These are phyloP conservation scores for Podarcis cretensis DNA, from an alignment of 2,113 vertebrate species.

Conservation along the genomic window DNA sequence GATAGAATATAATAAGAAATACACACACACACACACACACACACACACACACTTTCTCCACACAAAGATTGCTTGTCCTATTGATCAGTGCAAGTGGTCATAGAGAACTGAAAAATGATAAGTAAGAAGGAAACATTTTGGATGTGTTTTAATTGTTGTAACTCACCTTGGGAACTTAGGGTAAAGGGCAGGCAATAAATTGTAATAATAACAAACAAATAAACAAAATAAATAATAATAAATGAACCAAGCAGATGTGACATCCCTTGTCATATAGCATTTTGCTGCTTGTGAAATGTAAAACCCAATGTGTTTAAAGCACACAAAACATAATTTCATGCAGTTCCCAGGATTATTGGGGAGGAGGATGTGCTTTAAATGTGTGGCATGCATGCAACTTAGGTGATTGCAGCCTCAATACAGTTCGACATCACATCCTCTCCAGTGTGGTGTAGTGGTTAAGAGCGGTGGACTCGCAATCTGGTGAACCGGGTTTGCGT, in stretches of 20 bases:
- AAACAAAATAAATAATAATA: too few relatives aligned
- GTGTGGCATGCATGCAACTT: too few relatives aligned
- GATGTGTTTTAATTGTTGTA: not conserved
- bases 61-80: not conserved
- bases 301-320: not conserved
- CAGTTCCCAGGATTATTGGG: not conserved
- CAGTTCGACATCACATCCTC: too few relatives aligned
- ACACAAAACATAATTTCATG: not conserved
- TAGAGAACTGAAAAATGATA: not conserved
- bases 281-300: not conserved
- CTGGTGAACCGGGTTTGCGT: too few relatives aligned
- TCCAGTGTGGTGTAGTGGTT: too few relatives aligned
- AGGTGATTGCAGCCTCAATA: too few relatives aligned
- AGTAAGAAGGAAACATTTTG: not conserved
- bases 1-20: not conserved
- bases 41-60: not conserved
- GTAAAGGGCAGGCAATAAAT: too few relatives aligned
- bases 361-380: too few relatives aligned
- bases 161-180: too few relatives aligned
- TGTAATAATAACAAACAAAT: not conserved
- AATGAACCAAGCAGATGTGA: not conserved
- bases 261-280: not conserved
- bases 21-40: not conserved
- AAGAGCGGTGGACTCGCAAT: too few relatives aligned
- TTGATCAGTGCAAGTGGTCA: not conserved